phyloP scores from a whole-genome alignment of 2,888 invertebrate species.

The Dorcus parallelipipedus region DNA sequence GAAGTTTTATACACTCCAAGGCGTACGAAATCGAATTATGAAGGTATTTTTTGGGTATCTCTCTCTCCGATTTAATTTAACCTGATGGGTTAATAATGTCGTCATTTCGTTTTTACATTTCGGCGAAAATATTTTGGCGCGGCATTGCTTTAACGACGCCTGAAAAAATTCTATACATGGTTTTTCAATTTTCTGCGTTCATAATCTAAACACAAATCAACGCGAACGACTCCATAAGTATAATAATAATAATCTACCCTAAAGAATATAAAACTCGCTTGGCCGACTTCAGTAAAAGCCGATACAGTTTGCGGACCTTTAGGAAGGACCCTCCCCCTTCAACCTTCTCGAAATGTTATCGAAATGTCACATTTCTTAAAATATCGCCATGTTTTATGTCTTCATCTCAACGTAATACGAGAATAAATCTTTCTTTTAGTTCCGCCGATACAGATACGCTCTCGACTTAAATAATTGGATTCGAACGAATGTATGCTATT shows the following conservation, averaged over 20 bases:
- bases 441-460: conserved; percentile 13
- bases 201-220: conserved; percentile 13
- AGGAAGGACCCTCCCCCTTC: conserved; percentile 17
- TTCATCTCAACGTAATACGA: conserved; percentile 25
- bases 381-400: conserved; percentile 32
- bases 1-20: too few relatives aligned
- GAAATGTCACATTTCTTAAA: conserved; percentile 33
- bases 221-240: conserved; percentile 13
- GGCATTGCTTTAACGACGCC: not conserved
- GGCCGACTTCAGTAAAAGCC: conserved; percentile 8
- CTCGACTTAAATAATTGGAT: conserved; percentile 12
- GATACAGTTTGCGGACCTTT: conserved; percentile 15
- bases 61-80: too few relatives aligned
- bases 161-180: not conserved
- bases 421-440: conserved; percentile 15
- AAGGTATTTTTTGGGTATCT: not conserved
- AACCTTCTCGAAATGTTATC: conserved; percentile 28
- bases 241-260: conserved; percentile 7
- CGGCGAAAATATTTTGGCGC: not conserved
- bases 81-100: not conserved
- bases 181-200: conserved; percentile 9
- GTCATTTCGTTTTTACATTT: not conserved
- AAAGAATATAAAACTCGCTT: conserved; percentile 16
- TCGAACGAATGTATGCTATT: too few relatives aligned
- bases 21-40: too few relatives aligned